Percentiles rank a stretch among this genome's conserved stretches.
These are phyloP conservation scores for Osmoderma eremita DNA, from an alignment of 2,888 invertebrate genomes.

Conservation along the genomic window DNA sequence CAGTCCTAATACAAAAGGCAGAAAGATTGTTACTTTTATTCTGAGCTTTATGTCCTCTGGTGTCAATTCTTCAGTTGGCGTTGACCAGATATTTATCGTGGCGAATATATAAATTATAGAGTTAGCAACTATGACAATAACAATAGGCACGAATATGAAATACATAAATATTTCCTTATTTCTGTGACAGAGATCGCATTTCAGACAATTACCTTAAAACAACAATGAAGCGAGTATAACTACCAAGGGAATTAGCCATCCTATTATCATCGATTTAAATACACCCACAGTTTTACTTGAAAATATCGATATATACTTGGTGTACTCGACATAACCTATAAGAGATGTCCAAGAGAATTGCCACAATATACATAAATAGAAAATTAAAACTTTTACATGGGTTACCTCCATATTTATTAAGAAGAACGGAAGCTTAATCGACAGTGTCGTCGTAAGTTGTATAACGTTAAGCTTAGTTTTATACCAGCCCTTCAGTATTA, in stretches of 20 bases:
- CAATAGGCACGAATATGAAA: background rate
- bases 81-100: background rate
- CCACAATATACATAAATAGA: background rate
- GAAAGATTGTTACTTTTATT: background rate
- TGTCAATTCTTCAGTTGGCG: too few species aligned
- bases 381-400: background rate
- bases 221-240: background rate
- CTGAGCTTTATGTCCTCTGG: background rate
- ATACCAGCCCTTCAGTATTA: background rate
- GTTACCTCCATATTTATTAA: background rate
- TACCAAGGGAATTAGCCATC: background rate
- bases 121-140: background rate
- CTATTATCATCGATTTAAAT: background rate
- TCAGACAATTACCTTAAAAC: background rate
- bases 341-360: slow-evolving; percentile 3
- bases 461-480: background rate
- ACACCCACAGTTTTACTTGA: background rate
- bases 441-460: background rate
- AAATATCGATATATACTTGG: background rate
- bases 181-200: slow-evolving; percentile 3
- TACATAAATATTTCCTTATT: slow-evolving; percentile 7
- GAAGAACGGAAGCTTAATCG: background rate
- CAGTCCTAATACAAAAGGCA: slow-evolving; percentile 2
- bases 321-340: background rate
- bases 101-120: background rate